Conservation (phyloP, 2,797 vertebrate species). For the Tokudaia tokunoshimensis region DNA sequence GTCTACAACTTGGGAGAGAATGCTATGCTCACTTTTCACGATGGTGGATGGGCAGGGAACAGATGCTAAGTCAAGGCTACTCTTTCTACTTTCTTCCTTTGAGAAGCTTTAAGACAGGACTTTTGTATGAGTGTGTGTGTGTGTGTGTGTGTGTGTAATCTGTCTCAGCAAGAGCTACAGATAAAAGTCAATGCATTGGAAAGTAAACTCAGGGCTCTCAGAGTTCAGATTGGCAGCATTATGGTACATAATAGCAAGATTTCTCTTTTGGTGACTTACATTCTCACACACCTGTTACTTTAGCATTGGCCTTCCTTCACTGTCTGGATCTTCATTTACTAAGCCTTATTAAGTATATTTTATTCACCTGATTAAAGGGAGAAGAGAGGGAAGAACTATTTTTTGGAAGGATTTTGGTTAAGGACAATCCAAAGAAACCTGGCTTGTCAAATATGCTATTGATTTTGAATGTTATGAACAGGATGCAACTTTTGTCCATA, state of each 20-base stretch:
- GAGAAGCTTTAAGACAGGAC: conserved; percentile 75
- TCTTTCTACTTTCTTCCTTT: conserved; percentile 49
- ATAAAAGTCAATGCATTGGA: conserved; percentile 90
- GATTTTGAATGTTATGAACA: conserved; percentile 95
- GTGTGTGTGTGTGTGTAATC: background rate
- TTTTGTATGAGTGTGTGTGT: conserved; percentile 73
- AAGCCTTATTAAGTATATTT: conserved; percentile 87
- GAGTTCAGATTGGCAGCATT: conserved; percentile 95
- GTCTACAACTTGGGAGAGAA: conserved; percentile 76
- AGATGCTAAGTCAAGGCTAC: conserved; percentile 77
- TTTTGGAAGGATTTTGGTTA: conserved; percentile 79
- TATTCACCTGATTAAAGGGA: conserved; percentile 93
- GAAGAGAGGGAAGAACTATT: conserved; percentile 89
- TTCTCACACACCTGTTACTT: conserved; percentile 70
- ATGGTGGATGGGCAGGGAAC: background rate
- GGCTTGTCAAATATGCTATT: conserved; percentile 95
- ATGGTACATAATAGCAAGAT: conserved; percentile 91
- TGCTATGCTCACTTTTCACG: background rate
- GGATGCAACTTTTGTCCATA: conserved; percentile 93
- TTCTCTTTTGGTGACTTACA: conserved; percentile 79
- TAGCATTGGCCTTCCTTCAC: conserved; percentile 32
- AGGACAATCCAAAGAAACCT: conserved; percentile 86
- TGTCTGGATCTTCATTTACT: conserved; percentile 62
- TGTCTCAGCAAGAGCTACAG: conserved; percentile 79
- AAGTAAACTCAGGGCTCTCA: conserved; percentile 93